A percentile compares a stretch with the other conserved stretches of the same genome.
phyloP scores from a whole-genome alignment of 2,888 invertebrate species.

The Tenthredo mesomela region DNA sequence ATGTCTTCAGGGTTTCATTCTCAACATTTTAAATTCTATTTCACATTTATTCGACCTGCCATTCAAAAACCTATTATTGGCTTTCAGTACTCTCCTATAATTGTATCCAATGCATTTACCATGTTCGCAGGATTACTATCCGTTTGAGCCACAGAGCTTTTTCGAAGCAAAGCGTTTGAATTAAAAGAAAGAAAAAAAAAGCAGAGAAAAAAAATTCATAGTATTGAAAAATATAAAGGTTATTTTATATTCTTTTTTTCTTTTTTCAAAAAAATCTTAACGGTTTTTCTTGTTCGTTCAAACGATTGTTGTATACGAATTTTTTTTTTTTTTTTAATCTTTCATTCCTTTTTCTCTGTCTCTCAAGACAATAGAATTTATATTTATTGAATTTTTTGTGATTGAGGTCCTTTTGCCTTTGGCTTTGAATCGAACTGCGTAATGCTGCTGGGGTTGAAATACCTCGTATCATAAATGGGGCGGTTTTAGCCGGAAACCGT shows the following conservation, averaged over 20 bases:
- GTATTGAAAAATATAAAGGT: not conserved
- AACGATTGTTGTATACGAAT: not conserved
- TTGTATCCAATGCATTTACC: conserved; percentile 4
- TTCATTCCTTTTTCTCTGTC: not conserved
- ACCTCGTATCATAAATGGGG: not conserved
- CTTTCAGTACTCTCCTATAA: not conserved
- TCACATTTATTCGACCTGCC: not conserved
- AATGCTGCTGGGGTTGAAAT: not conserved
- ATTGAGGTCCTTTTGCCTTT: not conserved
- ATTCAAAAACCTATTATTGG: conserved; percentile 12
- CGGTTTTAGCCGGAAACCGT: not conserved
- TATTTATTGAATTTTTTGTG: not conserved
- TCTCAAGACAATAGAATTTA: not conserved
- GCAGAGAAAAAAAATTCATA: not conserved
- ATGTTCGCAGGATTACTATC: conserved; percentile 15
- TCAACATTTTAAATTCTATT: not conserved
- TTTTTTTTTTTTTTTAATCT: not conserved
- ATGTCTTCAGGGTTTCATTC: not conserved
- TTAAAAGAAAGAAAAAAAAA: not conserved
- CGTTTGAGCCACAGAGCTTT: not conserved
- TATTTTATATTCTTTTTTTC: not conserved
- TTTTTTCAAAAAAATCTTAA: not conserved
- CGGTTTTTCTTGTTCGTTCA: not conserved
- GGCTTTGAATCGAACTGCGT: not conserved
- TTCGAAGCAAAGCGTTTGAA: not conserved